Conservation (phyloP, 2,888 invertebrate genomes). For the Apeira syringaria region DNA sequence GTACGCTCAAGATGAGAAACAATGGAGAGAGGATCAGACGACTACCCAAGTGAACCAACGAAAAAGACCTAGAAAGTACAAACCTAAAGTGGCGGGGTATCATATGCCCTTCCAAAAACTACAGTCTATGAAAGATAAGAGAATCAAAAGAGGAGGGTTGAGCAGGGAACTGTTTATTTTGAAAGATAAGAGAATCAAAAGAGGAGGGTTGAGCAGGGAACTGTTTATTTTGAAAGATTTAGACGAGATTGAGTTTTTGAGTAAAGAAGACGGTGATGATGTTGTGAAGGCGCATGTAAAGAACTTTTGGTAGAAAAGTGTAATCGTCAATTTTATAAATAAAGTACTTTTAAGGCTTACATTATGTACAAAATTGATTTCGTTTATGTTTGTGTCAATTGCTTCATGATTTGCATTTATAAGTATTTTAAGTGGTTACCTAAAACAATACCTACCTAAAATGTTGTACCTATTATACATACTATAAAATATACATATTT, state of each 20-base stretch:
- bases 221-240: slow-evolving; percentile 61
- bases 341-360: too few relatives aligned
- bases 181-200: slow-evolving; percentile 53
- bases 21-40: slow-evolving; percentile 36
- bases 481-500: too few relatives aligned
- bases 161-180: slow-evolving; percentile 52
- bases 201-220: slow-evolving; percentile 43
- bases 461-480: too few relatives aligned
- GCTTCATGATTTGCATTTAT: too few relatives aligned
- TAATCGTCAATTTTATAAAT: too few relatives aligned
- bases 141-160: slow-evolving; percentile 44
- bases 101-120: slow-evolving; percentile 62
- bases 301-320: slow-evolving; percentile 57
- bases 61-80: slow-evolving; percentile 47
- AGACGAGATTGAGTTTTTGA: slow-evolving; percentile 60
- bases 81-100: slow-evolving; percentile 47
- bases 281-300: slow-evolving; percentile 54
- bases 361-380: too few relatives aligned
- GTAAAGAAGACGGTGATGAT: slow-evolving; percentile 48
- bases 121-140: slow-evolving; percentile 43
- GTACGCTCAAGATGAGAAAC: slow-evolving; percentile 38
- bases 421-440: too few relatives aligned
- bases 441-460: too few relatives aligned
- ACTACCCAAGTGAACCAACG: slow-evolving; percentile 48
- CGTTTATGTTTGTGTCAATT: too few relatives aligned